phyloP scores from a whole-genome alignment of 1,140 invertebrate genomes.

The Nymphalis io region DNA sequence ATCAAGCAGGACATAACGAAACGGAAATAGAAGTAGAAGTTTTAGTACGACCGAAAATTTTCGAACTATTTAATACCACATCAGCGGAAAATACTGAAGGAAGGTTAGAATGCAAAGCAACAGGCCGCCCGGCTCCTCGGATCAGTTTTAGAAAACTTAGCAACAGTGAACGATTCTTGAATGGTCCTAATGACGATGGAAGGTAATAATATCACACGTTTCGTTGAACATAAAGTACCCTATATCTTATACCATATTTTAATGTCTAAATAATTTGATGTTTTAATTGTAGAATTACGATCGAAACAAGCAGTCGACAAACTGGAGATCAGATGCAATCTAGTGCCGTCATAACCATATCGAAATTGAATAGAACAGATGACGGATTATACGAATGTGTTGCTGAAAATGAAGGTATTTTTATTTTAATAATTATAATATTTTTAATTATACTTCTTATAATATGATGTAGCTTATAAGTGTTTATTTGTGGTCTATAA shows the following conservation, averaged over 20 bases:
- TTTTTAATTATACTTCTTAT: not conserved
- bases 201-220: constrained; percentile 51
- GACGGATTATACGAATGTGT: constrained; percentile 95
- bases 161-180: constrained; percentile 80
- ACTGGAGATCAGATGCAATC: constrained; percentile 83
- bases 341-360: constrained; percentile 84
- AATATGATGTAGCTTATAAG: too few relatives aligned
- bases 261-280: not conserved
- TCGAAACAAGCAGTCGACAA: constrained; percentile 78
- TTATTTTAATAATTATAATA: not conserved
- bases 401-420: constrained; percentile 86
- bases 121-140: constrained; percentile 88
- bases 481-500: too few relatives aligned
- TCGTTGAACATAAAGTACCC: too few relatives aligned
- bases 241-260: not conserved
- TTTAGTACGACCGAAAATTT: constrained; percentile 89
- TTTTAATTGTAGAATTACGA: constrained; percentile 77
- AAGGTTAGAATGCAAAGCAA: constrained; percentile 87
- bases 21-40: constrained; percentile 84
- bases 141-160: constrained; percentile 87
- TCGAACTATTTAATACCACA: constrained; percentile 88
- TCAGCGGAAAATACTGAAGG: constrained; percentile 83
- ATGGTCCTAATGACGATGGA: constrained; percentile 84
- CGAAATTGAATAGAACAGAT: constrained; percentile 84
- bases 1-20: constrained; percentile 87